Conservation (phyloP, 2,888 invertebrate species). For the Fabriciana adippe region DNA sequence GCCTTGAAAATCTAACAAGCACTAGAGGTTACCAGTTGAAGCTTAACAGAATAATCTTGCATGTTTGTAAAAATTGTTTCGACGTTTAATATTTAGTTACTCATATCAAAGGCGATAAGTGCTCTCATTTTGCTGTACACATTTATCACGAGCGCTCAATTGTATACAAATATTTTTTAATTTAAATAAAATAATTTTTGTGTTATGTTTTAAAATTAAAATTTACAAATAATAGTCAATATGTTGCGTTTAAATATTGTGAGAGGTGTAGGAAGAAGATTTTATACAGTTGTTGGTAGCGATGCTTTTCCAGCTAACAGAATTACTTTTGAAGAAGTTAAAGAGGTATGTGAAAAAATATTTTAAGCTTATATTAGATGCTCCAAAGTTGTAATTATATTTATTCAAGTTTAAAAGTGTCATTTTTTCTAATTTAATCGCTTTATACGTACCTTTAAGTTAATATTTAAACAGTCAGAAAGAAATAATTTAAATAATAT, state of each 20-base stretch:
- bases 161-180: conserved; percentile 9
- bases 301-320: conserved; percentile 28
- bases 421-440: too few species aligned
- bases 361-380: not conserved
- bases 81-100: conserved; percentile 42
- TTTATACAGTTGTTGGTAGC: conserved; percentile 30
- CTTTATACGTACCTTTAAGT: too few species aligned
- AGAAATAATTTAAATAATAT: too few species aligned
- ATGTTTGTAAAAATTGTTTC: conserved; percentile 41
- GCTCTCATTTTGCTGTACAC: conserved; percentile 44
- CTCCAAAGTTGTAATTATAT: too few species aligned
- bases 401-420: too few species aligned
- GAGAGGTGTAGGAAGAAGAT: conserved; percentile 25
- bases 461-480: too few species aligned
- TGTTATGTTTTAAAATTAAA: not conserved
- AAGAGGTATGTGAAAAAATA: conserved; percentile 28
- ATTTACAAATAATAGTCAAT: conserved; percentile 32
- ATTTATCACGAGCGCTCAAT: conserved; percentile 37
- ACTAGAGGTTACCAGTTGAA: conserved; percentile 33
- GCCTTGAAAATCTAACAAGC: conserved; percentile 24
- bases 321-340: conserved; percentile 30
- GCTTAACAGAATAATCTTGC: conserved; percentile 30
- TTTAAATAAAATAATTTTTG: conserved; percentile 15
- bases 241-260: conserved; percentile 53
- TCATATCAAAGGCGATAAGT: conserved; percentile 47